These are phyloP conservation scores for Argynnis bischoffii DNA, from an alignment of 2,888 invertebrate species.

Conservation along the genomic window DNA sequence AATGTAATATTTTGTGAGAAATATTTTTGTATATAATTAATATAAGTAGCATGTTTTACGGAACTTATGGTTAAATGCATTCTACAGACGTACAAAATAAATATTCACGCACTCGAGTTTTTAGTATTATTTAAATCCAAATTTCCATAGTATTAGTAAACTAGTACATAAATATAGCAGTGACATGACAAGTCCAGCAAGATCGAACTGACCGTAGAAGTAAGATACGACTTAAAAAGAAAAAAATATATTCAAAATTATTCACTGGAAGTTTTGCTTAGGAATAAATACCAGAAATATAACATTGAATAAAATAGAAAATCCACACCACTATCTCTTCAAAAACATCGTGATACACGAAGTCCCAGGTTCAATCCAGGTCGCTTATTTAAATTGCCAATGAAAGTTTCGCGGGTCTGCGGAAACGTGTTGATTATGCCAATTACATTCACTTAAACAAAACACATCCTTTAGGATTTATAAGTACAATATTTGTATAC, in stretches of 20 bases:
- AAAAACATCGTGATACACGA: slow-evolving; percentile 38
- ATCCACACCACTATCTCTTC: slow-evolving; percentile 29
- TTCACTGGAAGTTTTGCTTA: not conserved
- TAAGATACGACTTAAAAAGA: too few species aligned
- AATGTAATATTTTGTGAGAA: slow-evolving; percentile 45
- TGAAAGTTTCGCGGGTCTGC: slow-evolving; percentile 27
- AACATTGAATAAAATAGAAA: slow-evolving; percentile 6
- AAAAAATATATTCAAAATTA: not conserved
- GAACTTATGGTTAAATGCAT: slow-evolving; percentile 63
- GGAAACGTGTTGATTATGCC: slow-evolving; percentile 37
- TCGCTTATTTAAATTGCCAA: slow-evolving; percentile 39
- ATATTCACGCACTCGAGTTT: slow-evolving; percentile 73
- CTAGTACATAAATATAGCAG: not conserved
- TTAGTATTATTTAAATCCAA: slow-evolving; percentile 50
- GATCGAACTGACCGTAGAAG: too few species aligned
- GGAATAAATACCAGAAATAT: slow-evolving; percentile 14
- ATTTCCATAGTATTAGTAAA: not conserved
- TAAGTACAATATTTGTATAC: not conserved
- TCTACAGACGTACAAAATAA: slow-evolving; percentile 78
- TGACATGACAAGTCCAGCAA: too few species aligned
- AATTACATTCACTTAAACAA: slow-evolving; percentile 34
- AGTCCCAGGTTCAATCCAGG: slow-evolving; percentile 39
- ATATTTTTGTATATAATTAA: slow-evolving; percentile 48
- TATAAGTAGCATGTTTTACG: slow-evolving; percentile 54
- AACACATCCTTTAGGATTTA: slow-evolving; percentile 19